Percentiles rank a stretch among this genome's conserved stretches.
phyloP scores from a whole-genome alignment of 2,113 vertebrate species.

The Vulpes ferrilata region DNA sequence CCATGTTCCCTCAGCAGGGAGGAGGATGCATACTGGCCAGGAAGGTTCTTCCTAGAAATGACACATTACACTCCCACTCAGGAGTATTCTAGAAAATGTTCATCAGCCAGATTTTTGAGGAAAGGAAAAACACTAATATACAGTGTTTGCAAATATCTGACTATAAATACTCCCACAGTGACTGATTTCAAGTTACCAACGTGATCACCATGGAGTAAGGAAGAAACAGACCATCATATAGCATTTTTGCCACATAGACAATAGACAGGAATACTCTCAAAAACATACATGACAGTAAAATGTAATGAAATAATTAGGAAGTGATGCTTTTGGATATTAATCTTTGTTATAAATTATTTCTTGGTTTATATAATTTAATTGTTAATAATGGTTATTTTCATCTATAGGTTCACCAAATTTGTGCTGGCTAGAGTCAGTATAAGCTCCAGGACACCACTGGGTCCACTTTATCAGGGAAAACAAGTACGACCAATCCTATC shows the following conservation, averaged over 20 bases:
- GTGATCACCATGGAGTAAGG: neutral
- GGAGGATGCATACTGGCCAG: neutral
- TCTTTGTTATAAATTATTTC: neutral
- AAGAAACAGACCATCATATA: neutral
- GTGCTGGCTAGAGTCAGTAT: neutral
- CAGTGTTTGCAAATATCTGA: neutral
- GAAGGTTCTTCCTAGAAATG: neutral
- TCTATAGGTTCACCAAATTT: neutral
- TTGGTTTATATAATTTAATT: neutral
- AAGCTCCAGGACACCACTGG: neutral
- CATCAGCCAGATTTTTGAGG: neutral
- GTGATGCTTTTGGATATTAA: neutral
- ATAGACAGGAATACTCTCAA: neutral
- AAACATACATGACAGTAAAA: neutral
- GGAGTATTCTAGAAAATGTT: neutral
- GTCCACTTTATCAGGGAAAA: neutral
- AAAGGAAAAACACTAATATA: accelerated
- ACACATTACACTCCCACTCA: neutral
- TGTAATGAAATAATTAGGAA: neutral
- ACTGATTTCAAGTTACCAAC: neutral
- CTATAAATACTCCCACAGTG: neutral
- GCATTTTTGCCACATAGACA: neutral
- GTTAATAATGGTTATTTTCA: neutral
- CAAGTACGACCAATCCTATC: neutral
- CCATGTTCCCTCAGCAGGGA: neutral